Percentiles rank a stretch among this genome's conserved stretches.
Evolutionary conservation across 1,140 invertebrate species (phyloP).

Genomic region (Cotesia glomerata): DNA sequence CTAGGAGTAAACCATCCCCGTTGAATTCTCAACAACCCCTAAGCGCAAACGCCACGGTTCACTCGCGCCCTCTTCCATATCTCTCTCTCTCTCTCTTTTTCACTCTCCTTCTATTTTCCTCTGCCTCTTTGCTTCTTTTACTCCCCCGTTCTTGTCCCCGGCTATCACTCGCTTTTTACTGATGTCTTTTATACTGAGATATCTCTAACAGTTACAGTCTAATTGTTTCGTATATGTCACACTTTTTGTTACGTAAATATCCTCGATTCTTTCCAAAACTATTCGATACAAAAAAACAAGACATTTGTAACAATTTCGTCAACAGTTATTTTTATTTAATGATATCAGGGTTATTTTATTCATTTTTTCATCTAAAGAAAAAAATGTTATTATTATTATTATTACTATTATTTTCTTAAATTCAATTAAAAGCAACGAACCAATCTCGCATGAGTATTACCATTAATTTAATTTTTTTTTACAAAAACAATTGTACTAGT

Average conservation of each 20-base stretch:
- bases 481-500: too few relatives aligned
- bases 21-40: conserved; percentile 12
- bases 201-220: conserved; percentile 16
- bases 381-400: too few relatives aligned
- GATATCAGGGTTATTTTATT: too few relatives aligned
- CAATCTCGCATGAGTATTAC: too few relatives aligned
- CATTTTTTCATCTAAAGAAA: too few relatives aligned
- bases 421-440: too few relatives aligned
- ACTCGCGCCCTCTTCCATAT: conserved; percentile 7
- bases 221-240: conserved; percentile 33
- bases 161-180: neutral
- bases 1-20: conserved; percentile 2
- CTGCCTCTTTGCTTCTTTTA: conserved; percentile 12
- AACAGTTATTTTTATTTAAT: too few relatives aligned
- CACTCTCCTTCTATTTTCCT: conserved; percentile 5
- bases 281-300: too few relatives aligned
- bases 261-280: neutral
- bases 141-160: neutral
- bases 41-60: conserved; percentile 38
- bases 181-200: neutral
- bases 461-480: too few relatives aligned
- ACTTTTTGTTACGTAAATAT: conserved; percentile 14
- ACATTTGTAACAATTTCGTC: too few relatives aligned
- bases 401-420: too few relatives aligned
- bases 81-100: conserved; percentile 4